Conservation (phyloP, 2,797 vertebrate species). For the Lerista edwardsae region DNA sequence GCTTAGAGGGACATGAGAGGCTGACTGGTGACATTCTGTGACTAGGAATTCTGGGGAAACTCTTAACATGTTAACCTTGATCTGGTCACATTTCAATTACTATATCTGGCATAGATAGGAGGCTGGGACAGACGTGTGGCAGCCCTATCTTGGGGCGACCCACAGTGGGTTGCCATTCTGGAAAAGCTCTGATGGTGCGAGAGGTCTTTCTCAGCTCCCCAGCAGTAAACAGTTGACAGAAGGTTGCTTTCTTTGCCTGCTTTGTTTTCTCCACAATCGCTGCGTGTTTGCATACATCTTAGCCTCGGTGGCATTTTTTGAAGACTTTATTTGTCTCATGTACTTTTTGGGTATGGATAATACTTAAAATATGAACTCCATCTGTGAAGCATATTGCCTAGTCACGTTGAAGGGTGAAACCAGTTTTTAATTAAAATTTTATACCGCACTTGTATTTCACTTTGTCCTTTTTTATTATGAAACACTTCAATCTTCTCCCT, state of each 20-base stretch:
- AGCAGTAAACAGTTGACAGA: slow-evolving; percentile 60
- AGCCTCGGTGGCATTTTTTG: slow-evolving; percentile 75
- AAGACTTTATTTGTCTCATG: slow-evolving; percentile 79
- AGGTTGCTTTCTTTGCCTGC: slow-evolving; percentile 64
- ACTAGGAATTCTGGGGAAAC: not conserved
- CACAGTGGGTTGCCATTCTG: not conserved
- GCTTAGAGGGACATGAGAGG: not conserved
- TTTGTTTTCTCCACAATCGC: slow-evolving; percentile 71
- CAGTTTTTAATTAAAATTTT: slow-evolving; percentile 84
- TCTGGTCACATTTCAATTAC: not conserved
- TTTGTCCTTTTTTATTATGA: slow-evolving; percentile 84
- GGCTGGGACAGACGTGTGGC: not conserved
- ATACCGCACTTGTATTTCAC: slow-evolving; percentile 77
- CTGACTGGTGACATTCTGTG: not conserved
- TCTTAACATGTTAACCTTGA: not conserved
- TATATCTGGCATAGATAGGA: not conserved
- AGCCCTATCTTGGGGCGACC: no score
- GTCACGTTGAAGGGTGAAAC: slow-evolving; percentile 74
- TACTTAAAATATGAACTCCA: slow-evolving; percentile 79
- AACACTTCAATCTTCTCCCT: slow-evolving; percentile 80
- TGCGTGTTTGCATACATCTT: slow-evolving; percentile 77
- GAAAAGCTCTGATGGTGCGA: slow-evolving; percentile 11
- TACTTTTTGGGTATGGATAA: slow-evolving; percentile 75
- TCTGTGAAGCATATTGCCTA: slow-evolving; percentile 82
- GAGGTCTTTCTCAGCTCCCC: slow-evolving; percentile 43